phyloP scores from a whole-genome alignment of 2,888 invertebrate genomes.

The Brassicogethes aeneus region DNA sequence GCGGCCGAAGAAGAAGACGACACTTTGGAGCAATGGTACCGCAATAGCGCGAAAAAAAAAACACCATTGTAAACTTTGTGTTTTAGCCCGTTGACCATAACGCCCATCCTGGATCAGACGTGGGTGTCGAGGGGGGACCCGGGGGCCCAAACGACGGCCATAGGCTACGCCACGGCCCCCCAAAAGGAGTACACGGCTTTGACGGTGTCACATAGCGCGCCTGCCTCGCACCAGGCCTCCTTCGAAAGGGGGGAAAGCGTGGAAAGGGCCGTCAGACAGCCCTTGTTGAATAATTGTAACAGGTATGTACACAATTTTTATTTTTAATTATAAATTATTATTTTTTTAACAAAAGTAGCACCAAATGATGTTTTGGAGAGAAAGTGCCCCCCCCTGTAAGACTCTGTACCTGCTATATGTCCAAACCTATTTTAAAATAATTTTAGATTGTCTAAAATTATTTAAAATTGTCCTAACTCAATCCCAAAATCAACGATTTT shows the following conservation, averaged over 20 bases:
- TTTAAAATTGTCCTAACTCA: no score
- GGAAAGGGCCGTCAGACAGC: conserved; percentile 27
- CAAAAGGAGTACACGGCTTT: conserved; percentile 34
- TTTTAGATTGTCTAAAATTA: no score
- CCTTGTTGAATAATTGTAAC: background rate
- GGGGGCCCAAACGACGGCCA: conserved; percentile 22
- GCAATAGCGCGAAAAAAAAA: conserved; percentile 6
- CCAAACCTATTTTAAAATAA: no score
- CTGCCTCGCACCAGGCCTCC: conserved; percentile 39
- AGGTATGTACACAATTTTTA: background rate
- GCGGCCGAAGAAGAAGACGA: conserved; percentile 53
- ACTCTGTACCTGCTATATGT: no score
- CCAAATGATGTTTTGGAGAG: no score
- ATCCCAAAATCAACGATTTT: no score
- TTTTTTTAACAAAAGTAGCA: background rate
- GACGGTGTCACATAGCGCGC: conserved; percentile 39
- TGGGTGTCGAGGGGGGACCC: conserved; percentile 40
- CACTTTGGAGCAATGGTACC: conserved; percentile 41
- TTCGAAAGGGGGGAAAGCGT: conserved; percentile 40
- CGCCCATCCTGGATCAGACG: conserved; percentile 41
- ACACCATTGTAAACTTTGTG: conserved; percentile 1
- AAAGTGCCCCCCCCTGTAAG: no score
- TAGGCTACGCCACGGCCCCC: conserved; percentile 15
- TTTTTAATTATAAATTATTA: background rate
- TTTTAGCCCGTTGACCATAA: conserved; percentile 45